Evolutionary conservation across 2,888 invertebrate species (phyloP), one percentile per base, ranked within the genome.

Genomic region (Nomada fucata): DNA sequence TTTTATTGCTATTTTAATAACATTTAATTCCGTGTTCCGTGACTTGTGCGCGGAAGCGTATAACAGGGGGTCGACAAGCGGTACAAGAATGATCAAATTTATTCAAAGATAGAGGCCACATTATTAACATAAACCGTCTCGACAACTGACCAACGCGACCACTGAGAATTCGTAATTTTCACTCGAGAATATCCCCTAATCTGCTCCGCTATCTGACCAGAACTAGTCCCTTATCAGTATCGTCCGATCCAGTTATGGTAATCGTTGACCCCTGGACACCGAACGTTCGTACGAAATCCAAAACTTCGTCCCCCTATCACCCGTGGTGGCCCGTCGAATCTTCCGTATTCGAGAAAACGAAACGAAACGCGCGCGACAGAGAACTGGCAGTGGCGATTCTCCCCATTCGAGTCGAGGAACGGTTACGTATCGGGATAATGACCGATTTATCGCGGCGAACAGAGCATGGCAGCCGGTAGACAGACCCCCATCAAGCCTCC

Each of bases 391-490:
- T 13, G 52, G 23, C 15, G 36, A 29, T 52, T 36, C 50, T 50
- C 59, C 20, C 9, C n/a, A 13, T 55, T 79, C 79, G 76, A 65
- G 73, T 63, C 44, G 76, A 59, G 70, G 84, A 67, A 74, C 72
- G 78, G 71, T 72, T 70, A 73, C 53, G 85, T 61, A 76, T 70
- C 65, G 57, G 83, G 82, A 90, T 90, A 90, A 91, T 92, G 90
- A 92, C 91, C 92, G 92, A 92, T 92, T 92, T 90, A 90, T 90
- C 91, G 92, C 90, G 89, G 90, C 90, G 90, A 90, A 86, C 86
- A 86, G 88, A 90, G 91, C 90, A 89, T 87, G 89, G 88, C 89
- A 87, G 87, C 88, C 89, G 86, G 90, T 90, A 92, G 92, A 91
- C 92, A 91, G 91, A 91, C 91, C 90, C 91, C 90, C 92, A 89